Conservation (phyloP, 2,113 vertebrate species). For the Eublepharis macularius region DNA sequence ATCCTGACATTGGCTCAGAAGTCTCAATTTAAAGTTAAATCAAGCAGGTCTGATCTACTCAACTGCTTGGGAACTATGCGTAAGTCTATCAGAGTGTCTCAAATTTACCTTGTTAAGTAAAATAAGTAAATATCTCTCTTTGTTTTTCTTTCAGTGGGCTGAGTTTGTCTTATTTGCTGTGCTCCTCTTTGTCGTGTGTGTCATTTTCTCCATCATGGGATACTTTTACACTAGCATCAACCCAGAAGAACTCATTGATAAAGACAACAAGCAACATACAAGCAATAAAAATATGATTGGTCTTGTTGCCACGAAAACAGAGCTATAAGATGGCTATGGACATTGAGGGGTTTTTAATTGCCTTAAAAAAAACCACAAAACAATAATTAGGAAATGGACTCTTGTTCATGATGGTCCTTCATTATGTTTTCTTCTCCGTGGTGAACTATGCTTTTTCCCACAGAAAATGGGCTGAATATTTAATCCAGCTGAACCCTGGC, state of each 20-base stretch:
- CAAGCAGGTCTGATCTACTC: too few relatives aligned
- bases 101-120: not conserved
- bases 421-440: conserved; percentile 27
- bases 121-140: not conserved
- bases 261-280: conserved; percentile 58
- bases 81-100: too few relatives aligned
- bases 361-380: not conserved
- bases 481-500: too few relatives aligned
- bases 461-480: conserved; percentile 51
- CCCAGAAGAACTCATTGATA: conserved; percentile 72
- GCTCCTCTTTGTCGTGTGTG: conserved; percentile 86
- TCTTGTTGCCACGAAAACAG: conserved; percentile 76
- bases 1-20: too few relatives aligned
- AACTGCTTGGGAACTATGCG: too few relatives aligned
- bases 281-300: conserved; percentile 61
- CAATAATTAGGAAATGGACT: conserved; percentile 2
- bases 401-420: conserved; percentile 32
- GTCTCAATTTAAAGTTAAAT: too few relatives aligned
- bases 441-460: conserved; percentile 31
- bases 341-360: not conserved
- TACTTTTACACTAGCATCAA: conserved; percentile 88
- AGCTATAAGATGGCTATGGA: conserved; percentile 70
- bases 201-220: conserved; percentile 95
- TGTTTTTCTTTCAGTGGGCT: conserved; percentile 84
- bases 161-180: conserved; percentile 92